These are phyloP conservation scores for Drosophila nasuta DNA, from an alignment of 1,140 invertebrate species.

Conservation along the genomic window DNA sequence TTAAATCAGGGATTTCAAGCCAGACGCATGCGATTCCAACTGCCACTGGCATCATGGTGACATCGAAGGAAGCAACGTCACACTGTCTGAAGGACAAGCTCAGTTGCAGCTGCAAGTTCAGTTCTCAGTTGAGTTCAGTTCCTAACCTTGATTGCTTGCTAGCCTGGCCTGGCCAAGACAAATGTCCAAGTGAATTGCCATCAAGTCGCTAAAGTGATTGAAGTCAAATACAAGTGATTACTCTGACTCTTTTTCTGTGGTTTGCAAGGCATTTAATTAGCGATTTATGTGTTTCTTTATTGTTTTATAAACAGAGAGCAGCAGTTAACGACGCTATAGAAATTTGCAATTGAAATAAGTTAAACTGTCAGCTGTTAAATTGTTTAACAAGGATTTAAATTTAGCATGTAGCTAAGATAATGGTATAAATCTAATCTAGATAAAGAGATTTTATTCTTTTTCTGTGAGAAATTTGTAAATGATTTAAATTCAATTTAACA, in stretches of 20 bases:
- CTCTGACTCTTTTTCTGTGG: not conserved
- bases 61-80: constrained; percentile 20
- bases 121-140: too few relatives aligned
- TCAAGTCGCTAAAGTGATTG: constrained; percentile 18
- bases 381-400: too few relatives aligned
- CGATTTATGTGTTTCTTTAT: constrained; percentile 21
- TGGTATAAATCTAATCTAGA: too few relatives aligned
- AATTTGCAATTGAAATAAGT: not conserved
- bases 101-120: constrained; percentile 14
- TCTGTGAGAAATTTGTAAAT: too few relatives aligned
- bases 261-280: constrained; percentile 19
- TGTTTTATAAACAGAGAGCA: not conserved
- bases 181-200: constrained; percentile 10
- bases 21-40: constrained; percentile 56
- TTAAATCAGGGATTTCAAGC: constrained; percentile 70
- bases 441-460: too few relatives aligned
- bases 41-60: constrained; percentile 34
- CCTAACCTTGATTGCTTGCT: not conserved
- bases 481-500: too few relatives aligned
- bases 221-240: not conserved
- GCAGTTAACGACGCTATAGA: not conserved
- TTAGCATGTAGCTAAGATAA: too few relatives aligned
- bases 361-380: not conserved
- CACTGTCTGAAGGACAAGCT: constrained; percentile 18
- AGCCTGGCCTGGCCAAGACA: constrained; percentile 15